Base-by-base conservation (phyloP, 53 echinoderm and acorn worm species). In the Hippasteria phrygiana region DNA sequence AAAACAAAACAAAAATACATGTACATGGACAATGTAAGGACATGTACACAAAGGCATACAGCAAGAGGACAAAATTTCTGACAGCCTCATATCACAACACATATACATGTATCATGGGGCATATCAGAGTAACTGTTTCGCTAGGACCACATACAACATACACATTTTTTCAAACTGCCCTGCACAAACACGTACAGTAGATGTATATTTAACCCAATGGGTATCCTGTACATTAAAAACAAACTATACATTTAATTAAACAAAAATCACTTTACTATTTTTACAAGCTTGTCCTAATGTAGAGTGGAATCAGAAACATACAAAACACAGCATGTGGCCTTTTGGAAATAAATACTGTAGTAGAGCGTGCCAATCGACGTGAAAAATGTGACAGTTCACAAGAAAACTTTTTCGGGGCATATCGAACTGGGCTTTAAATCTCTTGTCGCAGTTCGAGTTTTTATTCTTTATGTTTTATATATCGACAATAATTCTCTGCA, bases 171-270 rank as follows among this genome's bases (percentile, higher is more conserved):
- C 63, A 43, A 81, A 78, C 47, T 22, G 55, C 37, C 55, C 81
- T 32, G 43, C 81, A 81, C 80, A 59, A 80, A 36, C 14, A 35
- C 32, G 36, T 66, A 72, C 72, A 72, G 18, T 42, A 59, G 22
- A 59, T 59, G 17, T 3, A n/a, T 26, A 59, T 8, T 59, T 76
- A 43, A 80, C 43, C 43, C 40, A 54, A 36, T 40, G 78, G 63
- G 62, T 28, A 80, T 27, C 31, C 36, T 81, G 81, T 81, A 81
- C 81, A 80, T 56, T 59, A 81, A 81, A 81, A 81, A 63, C n/a
- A 29, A 81, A 40, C 63, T 41, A 41, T 36, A 63, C 62, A 81
- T 7, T 48, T 62, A 28, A 62, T 38, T 55, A 36, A 78, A 55
- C 29, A 63, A 14, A 9, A 2, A 1, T 10, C 2, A 42, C 37